These are phyloP conservation scores for Lagopus leucura DNA, from an alignment of 2,113 vertebrate species.

Conservation along the genomic window DNA sequence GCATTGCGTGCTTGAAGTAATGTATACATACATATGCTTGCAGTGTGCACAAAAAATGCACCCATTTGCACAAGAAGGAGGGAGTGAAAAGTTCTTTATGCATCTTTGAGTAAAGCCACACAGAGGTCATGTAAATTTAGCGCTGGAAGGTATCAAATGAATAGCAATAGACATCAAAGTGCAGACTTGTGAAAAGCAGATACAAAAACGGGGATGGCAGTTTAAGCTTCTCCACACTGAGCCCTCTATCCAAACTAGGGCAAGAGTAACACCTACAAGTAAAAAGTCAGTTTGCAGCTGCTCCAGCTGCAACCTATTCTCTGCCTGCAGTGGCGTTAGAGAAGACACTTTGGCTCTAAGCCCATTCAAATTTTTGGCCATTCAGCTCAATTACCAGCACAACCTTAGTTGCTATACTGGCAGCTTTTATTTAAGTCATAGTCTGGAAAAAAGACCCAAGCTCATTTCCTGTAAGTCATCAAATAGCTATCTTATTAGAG, in stretches of 20 bases:
- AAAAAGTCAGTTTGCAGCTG: background rate
- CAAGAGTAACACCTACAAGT: background rate
- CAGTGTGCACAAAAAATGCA: background rate
- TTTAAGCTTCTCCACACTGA: background rate
- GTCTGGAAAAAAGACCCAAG: background rate
- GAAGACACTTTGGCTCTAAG: background rate
- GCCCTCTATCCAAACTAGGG: background rate
- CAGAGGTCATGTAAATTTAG: background rate
- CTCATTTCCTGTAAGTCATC: conserved; percentile 7
- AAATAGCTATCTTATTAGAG: conserved; percentile 4
- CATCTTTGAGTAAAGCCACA: background rate
- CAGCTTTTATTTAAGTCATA: background rate
- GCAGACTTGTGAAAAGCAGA: background rate
- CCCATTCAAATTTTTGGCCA: background rate
- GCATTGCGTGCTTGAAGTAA: background rate
- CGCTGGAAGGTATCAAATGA: background rate
- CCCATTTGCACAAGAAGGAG: background rate
- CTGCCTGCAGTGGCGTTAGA: background rate
- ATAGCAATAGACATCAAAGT: background rate
- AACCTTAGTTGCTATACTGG: background rate
- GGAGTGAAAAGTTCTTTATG: background rate
- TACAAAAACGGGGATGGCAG: background rate
- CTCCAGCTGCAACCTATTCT: background rate
- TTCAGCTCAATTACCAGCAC: background rate
- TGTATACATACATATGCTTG: background rate